Evolutionary conservation across 2,888 invertebrate genomes (phyloP).

Genomic region (Amiota minor): DNA sequence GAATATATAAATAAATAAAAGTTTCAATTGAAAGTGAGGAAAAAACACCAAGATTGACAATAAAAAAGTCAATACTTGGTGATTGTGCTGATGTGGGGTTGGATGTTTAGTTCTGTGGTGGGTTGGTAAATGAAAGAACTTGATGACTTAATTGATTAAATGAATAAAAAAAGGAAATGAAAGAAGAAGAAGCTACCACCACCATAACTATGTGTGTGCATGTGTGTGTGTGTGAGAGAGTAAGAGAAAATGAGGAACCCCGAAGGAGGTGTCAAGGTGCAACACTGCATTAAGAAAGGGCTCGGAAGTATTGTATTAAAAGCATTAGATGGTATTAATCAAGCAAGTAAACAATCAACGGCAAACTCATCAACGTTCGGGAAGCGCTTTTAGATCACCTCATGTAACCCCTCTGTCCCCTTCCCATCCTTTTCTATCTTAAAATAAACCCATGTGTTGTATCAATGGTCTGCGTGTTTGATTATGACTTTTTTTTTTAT

Average conservation of each 20-base stretch:
- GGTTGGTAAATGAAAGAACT: not conserved
- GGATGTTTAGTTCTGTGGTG: not conserved
- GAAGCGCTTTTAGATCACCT: not conserved
- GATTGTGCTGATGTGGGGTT: slow-evolving; percentile 28
- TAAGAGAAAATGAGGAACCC: not conserved
- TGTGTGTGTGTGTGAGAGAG: too few species aligned
- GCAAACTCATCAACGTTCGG: not conserved
- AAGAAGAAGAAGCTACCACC: slow-evolving; percentile 40
- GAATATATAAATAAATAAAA: not conserved
- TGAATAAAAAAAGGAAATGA: slow-evolving; percentile 46
- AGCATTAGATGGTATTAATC: slow-evolving; percentile 32
- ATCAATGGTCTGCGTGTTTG: not conserved
- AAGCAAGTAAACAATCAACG: slow-evolving; percentile 40
- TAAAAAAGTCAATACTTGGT: slow-evolving; percentile 1
- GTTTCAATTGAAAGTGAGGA: not conserved
- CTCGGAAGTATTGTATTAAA: not conserved
- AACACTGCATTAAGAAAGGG: not conserved
- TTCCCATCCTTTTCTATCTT: not conserved
- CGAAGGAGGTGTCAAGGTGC: slow-evolving; percentile 25
- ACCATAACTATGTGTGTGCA: slow-evolving; percentile 25
- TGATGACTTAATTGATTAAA: slow-evolving; percentile 53
- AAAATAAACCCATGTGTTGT: not conserved
- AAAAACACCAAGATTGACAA: slow-evolving; percentile 22
- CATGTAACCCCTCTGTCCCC: not conserved
- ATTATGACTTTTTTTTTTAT: not conserved